phyloP scores from a whole-genome alignment of 2,888 invertebrate species.

The Drosophila villosipedis region DNA sequence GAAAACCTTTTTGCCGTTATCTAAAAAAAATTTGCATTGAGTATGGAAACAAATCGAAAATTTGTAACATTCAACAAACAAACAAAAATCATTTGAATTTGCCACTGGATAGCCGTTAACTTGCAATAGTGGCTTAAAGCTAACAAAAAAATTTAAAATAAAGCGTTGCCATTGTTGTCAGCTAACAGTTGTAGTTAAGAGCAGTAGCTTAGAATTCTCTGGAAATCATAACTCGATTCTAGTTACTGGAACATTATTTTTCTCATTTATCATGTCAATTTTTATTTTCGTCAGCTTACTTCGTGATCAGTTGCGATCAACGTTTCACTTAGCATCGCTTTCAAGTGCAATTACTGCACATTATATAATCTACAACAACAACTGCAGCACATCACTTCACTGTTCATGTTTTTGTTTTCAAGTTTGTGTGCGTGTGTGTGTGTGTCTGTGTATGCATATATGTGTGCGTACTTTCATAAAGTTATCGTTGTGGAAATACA shows the following conservation, averaged over 20 bases:
- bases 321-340: constrained; percentile 5
- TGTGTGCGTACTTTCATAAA: background rate
- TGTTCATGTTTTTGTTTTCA: too few relatives aligned
- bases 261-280: background rate
- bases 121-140: too few relatives aligned
- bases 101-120: background rate
- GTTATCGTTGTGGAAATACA: constrained; percentile 15
- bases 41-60: background rate
- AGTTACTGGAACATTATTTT: background rate
- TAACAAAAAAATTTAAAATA: background rate
- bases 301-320: background rate
- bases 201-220: background rate
- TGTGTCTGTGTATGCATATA: background rate
- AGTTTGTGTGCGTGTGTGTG: too few relatives aligned
- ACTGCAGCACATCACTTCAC: background rate
- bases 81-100: background rate
- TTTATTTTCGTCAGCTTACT: background rate
- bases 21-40: background rate
- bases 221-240: background rate
- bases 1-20: background rate
- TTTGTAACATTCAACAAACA: background rate
- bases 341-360: constrained; percentile 19
- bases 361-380: constrained; percentile 29
- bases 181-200: background rate
- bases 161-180: background rate